A percentile compares a stretch with the other conserved stretches of the same genome.
phyloP scores from a whole-genome alignment of 2,113 vertebrate genomes.

The Lucifuga dentata region DNA sequence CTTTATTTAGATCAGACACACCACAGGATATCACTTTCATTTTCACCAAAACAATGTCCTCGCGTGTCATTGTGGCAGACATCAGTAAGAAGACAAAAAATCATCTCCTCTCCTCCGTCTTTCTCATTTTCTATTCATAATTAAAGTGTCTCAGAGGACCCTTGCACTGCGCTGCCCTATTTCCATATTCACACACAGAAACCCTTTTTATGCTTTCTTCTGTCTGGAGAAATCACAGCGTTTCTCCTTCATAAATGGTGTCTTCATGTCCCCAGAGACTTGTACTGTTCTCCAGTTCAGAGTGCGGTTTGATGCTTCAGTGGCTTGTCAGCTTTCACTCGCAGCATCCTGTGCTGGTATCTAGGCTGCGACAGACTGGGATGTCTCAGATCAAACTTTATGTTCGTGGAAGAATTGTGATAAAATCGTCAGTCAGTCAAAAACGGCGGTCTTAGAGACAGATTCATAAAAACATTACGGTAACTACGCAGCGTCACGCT shows the following conservation, averaged over 20 bases:
- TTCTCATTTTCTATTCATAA: slow-evolving; percentile 78
- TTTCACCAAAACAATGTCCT: slow-evolving; percentile 48
- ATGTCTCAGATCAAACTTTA: too few species aligned
- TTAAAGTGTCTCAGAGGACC: slow-evolving; percentile 76
- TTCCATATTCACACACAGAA: slow-evolving; percentile 72
- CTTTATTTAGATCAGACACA: slow-evolving; percentile 29
- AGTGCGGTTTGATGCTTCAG: slow-evolving; percentile 13
- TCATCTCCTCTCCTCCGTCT: slow-evolving; percentile 31
- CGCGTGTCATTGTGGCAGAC: slow-evolving; percentile 59
- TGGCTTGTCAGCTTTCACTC: slow-evolving; percentile 28
- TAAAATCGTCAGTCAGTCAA: too few species aligned
- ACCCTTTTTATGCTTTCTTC: slow-evolving; percentile 63
- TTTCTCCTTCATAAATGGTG: slow-evolving; percentile 64
- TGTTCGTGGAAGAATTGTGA: too few species aligned
- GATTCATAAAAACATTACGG: too few species aligned
- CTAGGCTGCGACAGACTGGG: neutral
- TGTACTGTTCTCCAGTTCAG: slow-evolving; percentile 31
- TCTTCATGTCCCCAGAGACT: slow-evolving; percentile 59
- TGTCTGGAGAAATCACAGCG: slow-evolving; percentile 68
- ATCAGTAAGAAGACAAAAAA: slow-evolving; percentile 38
- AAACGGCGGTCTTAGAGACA: too few species aligned
- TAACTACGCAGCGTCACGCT: too few species aligned
- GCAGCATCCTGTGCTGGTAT: neutral
- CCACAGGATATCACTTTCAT: slow-evolving; percentile 38
- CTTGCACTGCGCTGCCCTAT: slow-evolving; percentile 72